Evolutionary conservation across 2,113 vertebrate genomes (phyloP).

Genomic region (Alligator sinensis): DNA sequence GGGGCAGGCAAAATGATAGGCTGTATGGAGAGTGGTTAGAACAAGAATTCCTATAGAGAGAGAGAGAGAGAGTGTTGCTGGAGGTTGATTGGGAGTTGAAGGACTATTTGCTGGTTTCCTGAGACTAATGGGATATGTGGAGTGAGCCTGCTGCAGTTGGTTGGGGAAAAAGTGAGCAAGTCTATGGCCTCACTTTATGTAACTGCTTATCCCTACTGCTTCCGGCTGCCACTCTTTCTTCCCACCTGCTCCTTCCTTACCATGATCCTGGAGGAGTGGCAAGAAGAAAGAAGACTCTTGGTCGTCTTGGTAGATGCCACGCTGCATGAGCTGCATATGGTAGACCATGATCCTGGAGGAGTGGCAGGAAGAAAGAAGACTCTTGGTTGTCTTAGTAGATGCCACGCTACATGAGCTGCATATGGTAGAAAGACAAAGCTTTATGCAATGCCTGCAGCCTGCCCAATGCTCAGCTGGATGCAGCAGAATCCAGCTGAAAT

Average conservation of each 20-base stretch:
- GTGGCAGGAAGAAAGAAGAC: background rate
- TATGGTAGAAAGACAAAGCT: background rate
- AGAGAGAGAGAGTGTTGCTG: background rate
- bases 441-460: background rate
- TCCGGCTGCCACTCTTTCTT: background rate
- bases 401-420: background rate
- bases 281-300: no score
- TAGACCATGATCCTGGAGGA: background rate
- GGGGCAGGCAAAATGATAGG: background rate
- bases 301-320: background rate
- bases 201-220: background rate
- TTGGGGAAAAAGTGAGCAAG: background rate
- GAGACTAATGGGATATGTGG: background rate
- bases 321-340: background rate
- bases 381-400: background rate
- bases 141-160: background rate
- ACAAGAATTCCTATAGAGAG: background rate
- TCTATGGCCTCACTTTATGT: background rate
- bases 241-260: background rate
- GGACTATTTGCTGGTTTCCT: background rate
- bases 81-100: background rate
- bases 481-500: conserved; percentile 1
- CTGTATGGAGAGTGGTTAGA: background rate
- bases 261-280: background rate
- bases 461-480: background rate